phyloP scores from a whole-genome alignment of 2,113 vertebrate genomes.

The Tachuris rubrigastra region DNA sequence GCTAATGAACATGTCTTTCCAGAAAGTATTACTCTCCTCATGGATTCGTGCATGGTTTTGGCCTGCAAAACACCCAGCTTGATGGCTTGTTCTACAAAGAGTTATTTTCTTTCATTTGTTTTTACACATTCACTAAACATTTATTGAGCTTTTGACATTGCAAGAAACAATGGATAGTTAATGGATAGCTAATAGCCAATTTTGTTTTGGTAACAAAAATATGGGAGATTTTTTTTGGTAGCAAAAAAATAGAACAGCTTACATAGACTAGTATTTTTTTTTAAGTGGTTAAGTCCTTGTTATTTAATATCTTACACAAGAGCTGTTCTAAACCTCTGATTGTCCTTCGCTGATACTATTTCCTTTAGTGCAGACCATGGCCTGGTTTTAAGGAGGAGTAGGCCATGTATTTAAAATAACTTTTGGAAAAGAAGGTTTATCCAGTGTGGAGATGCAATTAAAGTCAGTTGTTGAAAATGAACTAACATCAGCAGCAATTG shows the following conservation, averaged over 20 bases:
- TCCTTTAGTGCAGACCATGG: neutral
- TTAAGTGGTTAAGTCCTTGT: neutral
- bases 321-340: neutral
- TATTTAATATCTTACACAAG: neutral
- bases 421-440: neutral
- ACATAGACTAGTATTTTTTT: neutral
- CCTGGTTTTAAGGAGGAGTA: neutral
- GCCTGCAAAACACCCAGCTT: neutral
- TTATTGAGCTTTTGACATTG: neutral
- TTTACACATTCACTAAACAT: neutral
- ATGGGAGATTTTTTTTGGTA: rapidly evolving
- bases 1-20: neutral
- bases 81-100: neutral
- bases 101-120: neutral
- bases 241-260: neutral
- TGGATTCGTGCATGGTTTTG: neutral
- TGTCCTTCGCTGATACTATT: neutral
- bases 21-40: neutral
- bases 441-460: neutral
- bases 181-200: neutral
- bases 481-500: neutral
- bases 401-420: neutral
- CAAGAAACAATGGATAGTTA: neutral
- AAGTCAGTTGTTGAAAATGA: neutral
- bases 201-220: neutral